Evolutionary conservation across 2,888 invertebrate species (phyloP).

Genomic region (Nasonovia ribisnigri): DNA sequence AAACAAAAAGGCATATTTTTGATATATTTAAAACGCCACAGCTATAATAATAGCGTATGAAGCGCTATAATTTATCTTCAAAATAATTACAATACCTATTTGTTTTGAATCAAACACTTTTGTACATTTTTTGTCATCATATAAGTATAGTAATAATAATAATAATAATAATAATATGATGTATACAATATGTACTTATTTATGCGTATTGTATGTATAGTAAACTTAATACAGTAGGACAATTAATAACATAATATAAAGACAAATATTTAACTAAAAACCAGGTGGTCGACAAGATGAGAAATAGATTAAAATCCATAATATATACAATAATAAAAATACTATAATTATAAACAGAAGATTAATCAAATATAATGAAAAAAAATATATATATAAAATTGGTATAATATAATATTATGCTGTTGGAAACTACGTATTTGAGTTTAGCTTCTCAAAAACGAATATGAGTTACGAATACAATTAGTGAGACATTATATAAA

Average conservation of each 20-base stretch:
- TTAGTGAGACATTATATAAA: constrained; percentile 17
- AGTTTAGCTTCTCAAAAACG: background rate
- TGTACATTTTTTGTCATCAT: background rate
- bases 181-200: background rate
- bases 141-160: background rate
- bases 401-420: constrained; percentile 13
- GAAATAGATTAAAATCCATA: background rate
- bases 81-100: background rate
- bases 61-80: background rate
- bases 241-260: constrained; percentile 10
- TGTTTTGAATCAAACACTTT: background rate
- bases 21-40: background rate
- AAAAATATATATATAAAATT: constrained; percentile 17
- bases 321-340: background rate
- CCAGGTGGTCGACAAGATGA: background rate
- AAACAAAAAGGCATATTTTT: background rate
- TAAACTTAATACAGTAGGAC: background rate
- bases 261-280: constrained; percentile 11
- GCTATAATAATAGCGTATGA: background rate
- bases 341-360: background rate
- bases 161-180: background rate
- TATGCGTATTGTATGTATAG: background rate
- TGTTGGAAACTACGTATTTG: background rate
- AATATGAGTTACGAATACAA: constrained; percentile 19
- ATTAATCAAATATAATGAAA: background rate